Percentiles rank a stretch among this genome's conserved stretches.
Evolutionary conservation across 2,888 invertebrate species (phyloP).

Genomic region (Patella depressa): DNA sequence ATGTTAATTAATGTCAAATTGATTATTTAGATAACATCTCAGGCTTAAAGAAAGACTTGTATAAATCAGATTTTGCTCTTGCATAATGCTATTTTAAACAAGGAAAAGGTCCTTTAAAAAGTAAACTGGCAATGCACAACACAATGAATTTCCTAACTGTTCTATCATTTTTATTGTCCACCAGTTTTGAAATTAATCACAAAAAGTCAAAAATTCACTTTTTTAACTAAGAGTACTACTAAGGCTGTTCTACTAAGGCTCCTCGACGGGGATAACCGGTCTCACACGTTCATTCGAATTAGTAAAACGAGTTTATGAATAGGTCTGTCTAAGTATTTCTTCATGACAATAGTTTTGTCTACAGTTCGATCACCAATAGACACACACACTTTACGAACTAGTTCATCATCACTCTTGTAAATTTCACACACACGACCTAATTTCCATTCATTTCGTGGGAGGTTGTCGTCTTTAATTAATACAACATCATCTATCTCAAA

Average conservation of each 20-base stretch:
- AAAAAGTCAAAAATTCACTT: no score
- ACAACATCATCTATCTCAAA: slow-evolving; percentile 19
- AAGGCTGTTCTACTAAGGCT: background rate
- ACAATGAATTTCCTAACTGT: no score
- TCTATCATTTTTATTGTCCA: no score
- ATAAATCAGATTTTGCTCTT: no score
- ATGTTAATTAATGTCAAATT: no score
- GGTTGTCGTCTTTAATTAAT: slow-evolving; percentile 13
- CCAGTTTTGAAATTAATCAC: no score
- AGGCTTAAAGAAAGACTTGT: no score
- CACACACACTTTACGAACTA: slow-evolving; percentile 11
- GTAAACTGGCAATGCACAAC: no score
- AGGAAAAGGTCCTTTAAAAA: no score
- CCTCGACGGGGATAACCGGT: background rate
- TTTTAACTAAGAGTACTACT: no score
- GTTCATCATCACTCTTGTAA: slow-evolving; percentile 15
- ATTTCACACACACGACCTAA: slow-evolving; percentile 12
- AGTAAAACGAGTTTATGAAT: slow-evolving; percentile 7
- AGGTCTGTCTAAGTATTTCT: background rate
- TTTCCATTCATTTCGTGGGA: slow-evolving; percentile 18
- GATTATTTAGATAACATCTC: no score
- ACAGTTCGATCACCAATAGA: slow-evolving; percentile 11
- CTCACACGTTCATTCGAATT: background rate
- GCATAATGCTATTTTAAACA: no score
- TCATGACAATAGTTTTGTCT: background rate